A percentile compares a stretch with the other conserved stretches of the same genome.
These are phyloP conservation scores for Schrankia costaestrigalis DNA, from an alignment of 2,888 invertebrate genomes.

Conservation along the genomic window DNA sequence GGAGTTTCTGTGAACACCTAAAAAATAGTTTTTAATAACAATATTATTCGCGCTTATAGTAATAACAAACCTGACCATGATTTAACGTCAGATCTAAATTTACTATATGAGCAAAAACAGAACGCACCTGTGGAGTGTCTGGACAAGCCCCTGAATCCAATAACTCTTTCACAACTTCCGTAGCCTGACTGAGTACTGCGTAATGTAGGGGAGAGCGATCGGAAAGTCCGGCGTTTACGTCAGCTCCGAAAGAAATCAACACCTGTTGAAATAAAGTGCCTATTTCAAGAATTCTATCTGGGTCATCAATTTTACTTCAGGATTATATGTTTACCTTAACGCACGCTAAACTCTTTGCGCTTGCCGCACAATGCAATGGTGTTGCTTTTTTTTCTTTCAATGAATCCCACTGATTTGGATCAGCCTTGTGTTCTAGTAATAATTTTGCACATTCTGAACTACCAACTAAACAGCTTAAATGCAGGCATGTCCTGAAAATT, in stretches of 20 bases:
- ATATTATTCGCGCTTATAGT: too few relatives aligned
- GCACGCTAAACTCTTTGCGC: constrained; percentile 81
- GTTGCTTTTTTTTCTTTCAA: constrained; percentile 83
- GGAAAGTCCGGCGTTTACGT: constrained; percentile 86
- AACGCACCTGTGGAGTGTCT: constrained; percentile 87
- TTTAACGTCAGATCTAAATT: constrained; percentile 13
- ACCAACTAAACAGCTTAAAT: constrained; percentile 89
- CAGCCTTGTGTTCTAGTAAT: constrained; percentile 84
- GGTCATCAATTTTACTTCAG: constrained; percentile 36
- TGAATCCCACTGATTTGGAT: constrained; percentile 87
- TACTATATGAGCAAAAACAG: constrained; percentile 28
- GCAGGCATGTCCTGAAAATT: constrained; percentile 78
- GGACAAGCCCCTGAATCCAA: constrained; percentile 89
- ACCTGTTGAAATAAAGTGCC: constrained; percentile 61
- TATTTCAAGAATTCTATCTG: constrained; percentile 13
- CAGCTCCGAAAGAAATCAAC: constrained; percentile 86
- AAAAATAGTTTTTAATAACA: too few relatives aligned
- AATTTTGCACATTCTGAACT: constrained; percentile 86
- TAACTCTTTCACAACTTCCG: constrained; percentile 86
- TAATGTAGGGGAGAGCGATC: constrained; percentile 90
- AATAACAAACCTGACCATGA: too few relatives aligned
- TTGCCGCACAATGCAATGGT: constrained; percentile 89
- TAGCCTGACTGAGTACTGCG: constrained; percentile 88
- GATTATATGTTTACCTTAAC: constrained; percentile 72
- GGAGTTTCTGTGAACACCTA: constrained; percentile 92